These are phyloP conservation scores for Lysandra bellargus DNA, from an alignment of 2,888 invertebrate species.

Conservation along the genomic window DNA sequence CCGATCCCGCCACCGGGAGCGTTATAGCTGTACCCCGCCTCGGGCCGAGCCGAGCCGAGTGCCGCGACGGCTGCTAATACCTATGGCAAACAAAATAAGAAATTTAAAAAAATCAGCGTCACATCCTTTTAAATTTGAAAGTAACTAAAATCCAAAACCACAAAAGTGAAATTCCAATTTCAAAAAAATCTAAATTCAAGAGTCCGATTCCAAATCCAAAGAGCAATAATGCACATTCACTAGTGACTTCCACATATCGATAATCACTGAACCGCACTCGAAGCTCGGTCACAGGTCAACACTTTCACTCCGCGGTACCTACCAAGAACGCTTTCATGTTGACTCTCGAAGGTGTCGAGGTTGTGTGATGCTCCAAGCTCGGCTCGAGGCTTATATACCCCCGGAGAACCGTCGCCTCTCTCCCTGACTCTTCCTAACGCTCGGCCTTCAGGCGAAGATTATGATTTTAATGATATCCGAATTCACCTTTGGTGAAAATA, in stretches of 20 bases:
- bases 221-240: conserved; percentile 18
- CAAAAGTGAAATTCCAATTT: background rate
- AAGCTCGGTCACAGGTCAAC: conserved; percentile 68
- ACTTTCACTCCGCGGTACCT: conserved; percentile 78
- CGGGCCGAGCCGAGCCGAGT: conserved; percentile 80
- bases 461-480: conserved; percentile 78
- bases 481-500: conserved; percentile 77
- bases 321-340: conserved; percentile 81
- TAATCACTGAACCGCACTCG: conserved; percentile 59
- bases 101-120: conserved; percentile 28
- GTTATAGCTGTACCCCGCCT: conserved; percentile 82
- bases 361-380: conserved; percentile 74
- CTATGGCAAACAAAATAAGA: conserved; percentile 55
- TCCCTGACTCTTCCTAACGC: conserved; percentile 78
- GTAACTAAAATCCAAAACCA: background rate
- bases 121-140: background rate
- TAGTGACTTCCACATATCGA: conserved; percentile 42
- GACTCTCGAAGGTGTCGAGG: conserved; percentile 75
- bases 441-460: conserved; percentile 80
- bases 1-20: conserved; percentile 68
- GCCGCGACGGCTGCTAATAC: conserved; percentile 79
- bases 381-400: conserved; percentile 69
- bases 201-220: conserved; percentile 5
- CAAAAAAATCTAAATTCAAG: conserved; percentile 1
- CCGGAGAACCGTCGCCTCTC: conserved; percentile 70